Base-by-base conservation (phyloP, 2,797 vertebrate genomes). In the Myioborus miniatus region DNA sequence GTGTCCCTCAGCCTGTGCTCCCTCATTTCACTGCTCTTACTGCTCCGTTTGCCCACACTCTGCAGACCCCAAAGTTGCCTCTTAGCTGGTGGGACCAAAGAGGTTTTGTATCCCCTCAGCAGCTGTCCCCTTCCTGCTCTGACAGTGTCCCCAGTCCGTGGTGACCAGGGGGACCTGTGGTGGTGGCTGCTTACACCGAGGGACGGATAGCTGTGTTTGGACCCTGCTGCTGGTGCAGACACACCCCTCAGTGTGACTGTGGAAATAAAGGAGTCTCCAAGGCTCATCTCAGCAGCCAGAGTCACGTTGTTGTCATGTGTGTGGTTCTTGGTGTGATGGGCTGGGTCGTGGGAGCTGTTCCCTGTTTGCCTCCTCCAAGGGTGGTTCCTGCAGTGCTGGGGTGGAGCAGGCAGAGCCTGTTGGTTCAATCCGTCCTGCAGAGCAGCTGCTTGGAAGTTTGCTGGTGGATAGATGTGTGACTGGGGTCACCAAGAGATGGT, bases 201-300 rank as follows among this genome's bases (percentile, higher is more conserved):
- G 5, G 70, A 9, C 41, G 71, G 36, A 22, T 32, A 2, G 37
- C 37, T 59, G 67, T 8, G 4, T 39, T 52, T 26, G 52, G 44
- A 12, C 7, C 24, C 32, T 26, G 53, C 56, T 77, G 88, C 83
- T 81, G 55, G 17, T 65, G 17, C 21, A 5, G 49, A 9, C 24
- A 22, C 36, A 32, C 5, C 3, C 34, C 5, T 22, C 39, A 15
- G 55, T 12, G 8, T 39, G 44, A 22, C 81, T 56, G 9, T 36
- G 67, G 52, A 43, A 95, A 97, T 97, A 96, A 94, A 96, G 43
- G 87, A 87, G 89, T n/a, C 82, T 80, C 44, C 43, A 8, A 55
- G 87, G 34, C 87, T 93, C 52, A 6, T 37, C 56, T 14, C 58
- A 55, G 63, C 0, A 1, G 34, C 32, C 56, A 34, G 39, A 32